These are phyloP conservation scores for Macrostomum lignano DNA, from an alignment of 1,140 invertebrate genomes.

Conservation along the genomic window DNA sequence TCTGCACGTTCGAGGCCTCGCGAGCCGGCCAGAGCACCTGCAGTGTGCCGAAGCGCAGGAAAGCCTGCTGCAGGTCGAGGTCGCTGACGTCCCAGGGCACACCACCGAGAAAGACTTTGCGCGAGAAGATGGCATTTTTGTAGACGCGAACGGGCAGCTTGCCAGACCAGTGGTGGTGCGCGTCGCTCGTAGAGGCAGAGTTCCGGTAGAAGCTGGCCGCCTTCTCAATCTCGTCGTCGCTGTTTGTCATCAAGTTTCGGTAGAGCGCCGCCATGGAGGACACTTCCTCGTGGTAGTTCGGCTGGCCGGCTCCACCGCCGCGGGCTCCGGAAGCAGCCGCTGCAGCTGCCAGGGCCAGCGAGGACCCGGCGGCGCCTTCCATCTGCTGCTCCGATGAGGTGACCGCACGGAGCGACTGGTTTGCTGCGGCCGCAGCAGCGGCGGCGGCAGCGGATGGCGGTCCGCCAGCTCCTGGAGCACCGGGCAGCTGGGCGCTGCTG, in stretches of 20 bases:
- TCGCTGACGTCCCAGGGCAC: slow-evolving; percentile 86
- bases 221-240: not conserved
- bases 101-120: slow-evolving; percentile 69
- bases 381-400: too few species aligned
- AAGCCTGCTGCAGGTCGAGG: slow-evolving; percentile 32
- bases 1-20: not conserved
- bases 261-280: not conserved
- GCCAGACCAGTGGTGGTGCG: slow-evolving; percentile 2
- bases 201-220: not conserved
- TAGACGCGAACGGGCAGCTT: slow-evolving; percentile 1
- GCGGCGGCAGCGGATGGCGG: too few species aligned
- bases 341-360: too few species aligned
- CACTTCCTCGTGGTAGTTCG: slow-evolving; percentile 2
- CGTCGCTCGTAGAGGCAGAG: not conserved
- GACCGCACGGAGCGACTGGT: too few species aligned
- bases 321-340: too few species aligned
- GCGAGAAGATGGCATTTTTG: slow-evolving; percentile 19
- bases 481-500: too few species aligned
- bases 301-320: too few species aligned
- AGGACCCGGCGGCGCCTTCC: too few species aligned
- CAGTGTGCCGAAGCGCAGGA: slow-evolving; percentile 45
- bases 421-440: too few species aligned
- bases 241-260: not conserved
- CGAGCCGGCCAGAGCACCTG: slow-evolving; percentile 53
- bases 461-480: too few species aligned